phyloP scores from a whole-genome alignment of 2,113 vertebrate genomes.

The Hymenochirus boettgeri region DNA sequence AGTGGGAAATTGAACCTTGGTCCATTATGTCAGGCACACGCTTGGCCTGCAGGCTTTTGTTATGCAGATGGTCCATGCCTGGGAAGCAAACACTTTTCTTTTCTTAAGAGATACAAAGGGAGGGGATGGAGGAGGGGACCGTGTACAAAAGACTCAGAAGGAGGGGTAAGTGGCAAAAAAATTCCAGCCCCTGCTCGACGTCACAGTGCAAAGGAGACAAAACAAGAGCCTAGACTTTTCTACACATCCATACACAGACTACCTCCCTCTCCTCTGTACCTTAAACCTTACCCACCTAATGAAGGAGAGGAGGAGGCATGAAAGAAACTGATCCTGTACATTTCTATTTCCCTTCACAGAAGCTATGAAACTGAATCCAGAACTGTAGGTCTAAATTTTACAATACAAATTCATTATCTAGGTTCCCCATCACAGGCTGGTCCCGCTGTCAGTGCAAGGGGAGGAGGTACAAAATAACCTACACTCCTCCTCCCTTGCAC shows the following conservation, averaged over 20 bases:
- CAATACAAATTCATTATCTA: background rate
- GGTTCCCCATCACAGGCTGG: conserved; percentile 4
- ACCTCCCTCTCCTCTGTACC: conserved; percentile 40
- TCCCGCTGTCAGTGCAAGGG: conserved; percentile 3
- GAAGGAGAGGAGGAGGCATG: conserved; percentile 4
- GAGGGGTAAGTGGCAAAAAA: background rate
- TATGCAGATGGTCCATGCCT: conserved; percentile 66
- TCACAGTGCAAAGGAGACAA: conserved; percentile 71
- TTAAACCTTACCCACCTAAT: conserved; percentile 23
- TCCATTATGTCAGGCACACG: conserved; percentile 41
- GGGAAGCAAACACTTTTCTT: conserved; percentile 45
- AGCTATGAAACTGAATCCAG: conserved; percentile 11
- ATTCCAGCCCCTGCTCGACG: conserved; percentile 59
- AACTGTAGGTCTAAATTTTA: background rate
- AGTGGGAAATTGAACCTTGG: conserved; percentile 6
- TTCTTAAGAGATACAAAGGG: conserved; percentile 42
- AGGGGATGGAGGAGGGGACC: background rate
- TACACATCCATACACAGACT: conserved; percentile 52
- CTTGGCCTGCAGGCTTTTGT: conserved; percentile 66
- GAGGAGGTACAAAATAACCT: conserved; percentile 13
- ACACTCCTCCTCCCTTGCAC: conserved; percentile 7
- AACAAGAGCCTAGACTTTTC: conserved; percentile 62
- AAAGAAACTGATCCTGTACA: background rate
- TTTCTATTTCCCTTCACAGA: conserved; percentile 8
- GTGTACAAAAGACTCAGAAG: background rate